Percentiles rank a stretch among this genome's conserved stretches.
These are phyloP conservation scores for Rhaphigaster nebulosa DNA, from an alignment of 2,888 invertebrate genomes.

Conservation along the genomic window DNA sequence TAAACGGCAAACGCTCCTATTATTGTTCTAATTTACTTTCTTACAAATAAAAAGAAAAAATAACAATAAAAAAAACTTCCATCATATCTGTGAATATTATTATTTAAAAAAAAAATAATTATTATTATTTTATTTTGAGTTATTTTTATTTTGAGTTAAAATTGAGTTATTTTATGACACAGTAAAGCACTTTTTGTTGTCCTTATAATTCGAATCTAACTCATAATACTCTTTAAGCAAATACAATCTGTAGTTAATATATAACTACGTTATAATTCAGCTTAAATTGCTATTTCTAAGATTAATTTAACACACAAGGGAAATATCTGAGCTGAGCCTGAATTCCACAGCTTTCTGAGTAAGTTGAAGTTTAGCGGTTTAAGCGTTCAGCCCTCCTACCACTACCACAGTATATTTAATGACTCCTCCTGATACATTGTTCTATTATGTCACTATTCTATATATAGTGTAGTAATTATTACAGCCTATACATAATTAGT, in stretches of 20 bases:
- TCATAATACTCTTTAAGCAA: background rate
- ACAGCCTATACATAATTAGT: background rate
- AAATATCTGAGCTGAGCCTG: background rate
- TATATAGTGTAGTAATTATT: background rate
- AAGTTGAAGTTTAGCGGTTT: constrained; percentile 11
- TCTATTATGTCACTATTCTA: background rate
- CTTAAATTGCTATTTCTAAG: background rate
- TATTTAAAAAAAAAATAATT: too few relatives aligned
- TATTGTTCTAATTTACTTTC: too few relatives aligned
- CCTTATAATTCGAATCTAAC: background rate
- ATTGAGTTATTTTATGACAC: too few relatives aligned
- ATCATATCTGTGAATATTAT: too few relatives aligned
- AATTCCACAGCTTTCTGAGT: constrained; percentile 1
- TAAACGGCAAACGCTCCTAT: too few relatives aligned
- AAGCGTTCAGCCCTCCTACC: background rate
- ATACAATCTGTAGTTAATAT: background rate
- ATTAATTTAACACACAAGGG: constrained; percentile 16
- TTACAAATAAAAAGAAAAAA: too few relatives aligned
- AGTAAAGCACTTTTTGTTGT: too few relatives aligned
- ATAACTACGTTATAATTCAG: background rate
- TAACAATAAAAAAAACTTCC: too few relatives aligned
- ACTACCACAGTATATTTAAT: background rate
- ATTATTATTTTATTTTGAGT: too few relatives aligned
- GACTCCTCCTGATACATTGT: background rate
- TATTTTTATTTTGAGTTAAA: too few relatives aligned